Evolutionary conservation across 2,797 vertebrate genomes (phyloP), one percentile per base, ranked within the genome.

Genomic region (Limosa lapponica): DNA sequence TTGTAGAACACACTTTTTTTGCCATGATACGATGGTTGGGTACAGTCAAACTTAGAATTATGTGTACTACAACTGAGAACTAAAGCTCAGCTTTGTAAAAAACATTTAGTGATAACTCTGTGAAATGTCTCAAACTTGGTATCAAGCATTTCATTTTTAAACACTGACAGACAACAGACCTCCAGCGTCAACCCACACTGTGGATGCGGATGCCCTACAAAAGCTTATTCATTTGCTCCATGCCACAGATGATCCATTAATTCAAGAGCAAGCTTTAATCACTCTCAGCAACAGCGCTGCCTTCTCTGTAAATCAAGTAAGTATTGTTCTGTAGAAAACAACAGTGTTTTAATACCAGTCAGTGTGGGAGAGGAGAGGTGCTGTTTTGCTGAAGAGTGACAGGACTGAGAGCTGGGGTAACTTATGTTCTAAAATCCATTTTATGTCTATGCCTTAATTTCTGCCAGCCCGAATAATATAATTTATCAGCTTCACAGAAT

Each of bases 301-400:
- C 69, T 99, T 99, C 96, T 99, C 99, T 81, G 93, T 97, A 70
- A 99, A 99, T 98, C 99, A 99, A 98, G 99, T 99, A 92, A 98
- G 98, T 97, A 64, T 73, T 95, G 46, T 90, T 85, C 52, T 78
- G 41, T 49, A 34, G 70, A 72, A 95, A 74, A 95, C 62, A 96
- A 86, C 58, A 51, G 43, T 28, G 17, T 73, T 72, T 62, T 70
- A 66, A 10, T 71, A 39, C 19, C 34, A 58, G 28, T 57, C 71
- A 44, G 58, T 28, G 8, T 78, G 84, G 72, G 59, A 91, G 54
- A 78, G 34, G 24, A 83, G 65, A 91, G 39, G 32, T 75, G 62
- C 67, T 83, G 61, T 69, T 94, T 65, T 95, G 57, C 74, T 90
- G 11, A 59, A 28, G 48, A 80, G 52, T 65, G 43, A 78, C 39